Conservation (phyloP, 2,888 invertebrate species). For the Coenonympha glycerion region DNA sequence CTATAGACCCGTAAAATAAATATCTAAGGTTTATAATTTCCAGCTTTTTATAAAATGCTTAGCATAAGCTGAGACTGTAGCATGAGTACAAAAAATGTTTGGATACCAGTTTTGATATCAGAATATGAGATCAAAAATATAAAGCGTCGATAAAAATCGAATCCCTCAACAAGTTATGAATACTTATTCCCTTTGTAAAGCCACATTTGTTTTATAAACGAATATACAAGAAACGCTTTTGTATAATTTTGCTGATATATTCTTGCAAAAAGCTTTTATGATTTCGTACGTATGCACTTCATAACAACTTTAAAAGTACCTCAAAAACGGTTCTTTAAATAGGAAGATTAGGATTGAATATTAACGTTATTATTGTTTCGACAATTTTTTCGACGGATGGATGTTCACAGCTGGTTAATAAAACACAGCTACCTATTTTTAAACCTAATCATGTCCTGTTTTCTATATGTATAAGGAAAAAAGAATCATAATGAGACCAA, state of each 20-base stretch:
- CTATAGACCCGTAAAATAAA: not conserved
- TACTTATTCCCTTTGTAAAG: constrained; percentile 20
- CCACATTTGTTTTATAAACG: constrained; percentile 14
- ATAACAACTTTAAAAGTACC: no score
- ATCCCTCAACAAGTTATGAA: constrained; percentile 17
- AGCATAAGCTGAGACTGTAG: not conserved
- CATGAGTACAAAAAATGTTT: constrained; percentile 7
- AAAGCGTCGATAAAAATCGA: constrained; percentile 19
- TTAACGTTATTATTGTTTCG: no score
- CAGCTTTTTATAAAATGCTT: not conserved
- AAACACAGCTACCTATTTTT: no score
- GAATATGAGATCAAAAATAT: constrained; percentile 16
- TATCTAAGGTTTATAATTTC: not conserved
- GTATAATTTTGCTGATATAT: constrained; percentile 5
- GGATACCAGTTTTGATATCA: constrained; percentile 7
- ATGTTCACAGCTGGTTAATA: no score
- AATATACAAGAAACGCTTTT: constrained; percentile 15
- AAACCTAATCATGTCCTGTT: no score
- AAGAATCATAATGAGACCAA: no score
- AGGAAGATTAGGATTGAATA: no score
- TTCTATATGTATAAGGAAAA: no score
- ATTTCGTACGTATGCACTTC: no score
- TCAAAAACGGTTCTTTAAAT: no score
- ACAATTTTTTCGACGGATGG: no score
- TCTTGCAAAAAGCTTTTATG: constrained; percentile 1